phyloP scores from a whole-genome alignment of 1,140 invertebrate species.

The Monomorium pharaonis region DNA sequence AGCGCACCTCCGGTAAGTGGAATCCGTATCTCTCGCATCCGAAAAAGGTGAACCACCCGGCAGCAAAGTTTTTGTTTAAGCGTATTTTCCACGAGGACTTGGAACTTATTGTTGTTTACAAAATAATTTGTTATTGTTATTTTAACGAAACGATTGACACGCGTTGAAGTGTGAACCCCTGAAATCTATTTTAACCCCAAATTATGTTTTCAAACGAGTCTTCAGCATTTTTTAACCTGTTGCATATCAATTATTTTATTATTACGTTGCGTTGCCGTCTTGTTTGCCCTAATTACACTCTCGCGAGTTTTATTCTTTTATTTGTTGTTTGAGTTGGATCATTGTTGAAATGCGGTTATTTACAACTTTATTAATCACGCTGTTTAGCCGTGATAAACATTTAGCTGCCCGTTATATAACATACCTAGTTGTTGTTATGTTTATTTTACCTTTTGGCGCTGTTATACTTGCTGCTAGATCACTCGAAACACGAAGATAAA shows the following conservation, averaged over 20 bases:
- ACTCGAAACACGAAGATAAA: background rate
- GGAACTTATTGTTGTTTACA: background rate
- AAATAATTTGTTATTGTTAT: conserved; percentile 5
- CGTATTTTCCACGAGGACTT: no score
- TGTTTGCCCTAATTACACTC: background rate
- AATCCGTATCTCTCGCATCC: background rate
- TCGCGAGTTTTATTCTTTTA: background rate
- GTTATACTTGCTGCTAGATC: background rate
- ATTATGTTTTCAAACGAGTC: background rate
- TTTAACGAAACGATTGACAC: background rate
- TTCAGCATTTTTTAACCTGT: background rate
- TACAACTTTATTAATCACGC: conserved; percentile 24
- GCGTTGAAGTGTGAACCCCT: background rate
- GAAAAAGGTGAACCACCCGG: background rate
- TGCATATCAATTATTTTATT: background rate
- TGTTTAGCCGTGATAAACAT: conserved; percentile 29
- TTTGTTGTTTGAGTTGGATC: background rate
- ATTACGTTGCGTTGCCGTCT: background rate
- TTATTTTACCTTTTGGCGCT: conserved; percentile 41
- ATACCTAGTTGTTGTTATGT: conserved; percentile 11
- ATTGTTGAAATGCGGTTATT: conserved; percentile 12
- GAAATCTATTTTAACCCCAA: background rate
- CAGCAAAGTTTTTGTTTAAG: background rate
- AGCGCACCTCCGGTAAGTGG: conserved; percentile 21
- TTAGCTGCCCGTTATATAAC: conserved; percentile 10